phyloP scores from a whole-genome alignment of 2,888 invertebrate species.

The Alviniconcha strummeri region DNA sequence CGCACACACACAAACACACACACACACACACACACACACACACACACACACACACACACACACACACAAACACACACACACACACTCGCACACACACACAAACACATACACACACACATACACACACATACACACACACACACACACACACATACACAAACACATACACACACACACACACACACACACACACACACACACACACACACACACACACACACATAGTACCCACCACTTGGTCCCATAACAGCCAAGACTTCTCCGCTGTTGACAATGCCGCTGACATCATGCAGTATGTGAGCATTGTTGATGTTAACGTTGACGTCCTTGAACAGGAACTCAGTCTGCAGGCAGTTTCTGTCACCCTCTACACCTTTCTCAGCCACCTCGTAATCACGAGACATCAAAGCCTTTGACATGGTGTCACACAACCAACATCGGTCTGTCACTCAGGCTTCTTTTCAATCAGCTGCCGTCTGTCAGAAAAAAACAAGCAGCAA shows the following conservation, averaged over 20 bases:
- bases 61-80: conserved; percentile 9
- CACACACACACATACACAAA: neutral
- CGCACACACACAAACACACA: neutral
- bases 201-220: neutral
- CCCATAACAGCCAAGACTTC: conserved; percentile 86
- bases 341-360: neutral
- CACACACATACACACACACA: neutral
- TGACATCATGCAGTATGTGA: conserved; percentile 81
- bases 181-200: neutral
- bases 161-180: neutral
- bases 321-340: conserved; percentile 49
- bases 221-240: neutral
- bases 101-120: neutral
- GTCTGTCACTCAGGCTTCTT: neutral
- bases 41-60: conserved; percentile 11
- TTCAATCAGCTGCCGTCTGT: neutral
- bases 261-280: conserved; percentile 84
- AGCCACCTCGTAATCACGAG: neutral
- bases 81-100: conserved; percentile 13
- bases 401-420: neutral
- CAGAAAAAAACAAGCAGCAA: too few species aligned
- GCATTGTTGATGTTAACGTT: conserved; percentile 45
- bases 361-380: neutral
- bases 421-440: neutral
- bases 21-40: conserved; percentile 12